Base-by-base conservation (phyloP, 2,888 invertebrate genomes). In the Cataglyphis cursor region DNA sequence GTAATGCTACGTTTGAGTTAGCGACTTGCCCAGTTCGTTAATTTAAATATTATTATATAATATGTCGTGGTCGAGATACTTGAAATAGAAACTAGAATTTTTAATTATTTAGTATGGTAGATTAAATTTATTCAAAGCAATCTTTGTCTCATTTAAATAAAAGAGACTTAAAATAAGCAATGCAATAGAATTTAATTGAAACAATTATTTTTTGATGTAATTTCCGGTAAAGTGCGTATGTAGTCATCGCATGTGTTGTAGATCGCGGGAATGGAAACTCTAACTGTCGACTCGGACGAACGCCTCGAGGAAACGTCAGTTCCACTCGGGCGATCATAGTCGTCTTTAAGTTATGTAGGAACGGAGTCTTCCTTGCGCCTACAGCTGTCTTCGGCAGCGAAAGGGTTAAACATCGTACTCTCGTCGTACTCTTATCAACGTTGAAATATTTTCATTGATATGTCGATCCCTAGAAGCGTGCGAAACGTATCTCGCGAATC, bases 331-430 rank as follows among this genome's bases (percentile, higher is more conserved):
- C 65, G 75, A 54, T 38, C 54, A 65, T 76, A 65, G 75, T 76
- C 75, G 65, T n/a, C 54, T 76, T 76, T 76, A 76, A 75, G 75
- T 76, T 76, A 76, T 76, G 24, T 76, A 76, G 65, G 38, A n/a
- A 18, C 24, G 54, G 65, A 54, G 38, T 65, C 54, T 76, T 54
- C 65, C 54, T 41, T 54, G 51, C 65, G 64, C 75, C 54, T 38
- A 38, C 51, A 54, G 62, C 75, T 54, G 75, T 76, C 65, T 65
- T 54, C 65, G 28, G 75, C 75, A 38, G 38, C 38, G n/a, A 65
- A 65, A 54, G 75, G 75, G 65, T 65, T 54, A 65, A 76, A 65
- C 65, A 24, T 65, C 31, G 31, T 31, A 31, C 48, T 48, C 48
- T 48, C 75, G 75, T 64, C 64, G 75, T 35, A 76, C 65, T 48